Evolutionary conservation across 2,888 invertebrate species (phyloP), one percentile per base, ranked within the genome.

Genomic region (Scotopteryx bipunctaria): DNA sequence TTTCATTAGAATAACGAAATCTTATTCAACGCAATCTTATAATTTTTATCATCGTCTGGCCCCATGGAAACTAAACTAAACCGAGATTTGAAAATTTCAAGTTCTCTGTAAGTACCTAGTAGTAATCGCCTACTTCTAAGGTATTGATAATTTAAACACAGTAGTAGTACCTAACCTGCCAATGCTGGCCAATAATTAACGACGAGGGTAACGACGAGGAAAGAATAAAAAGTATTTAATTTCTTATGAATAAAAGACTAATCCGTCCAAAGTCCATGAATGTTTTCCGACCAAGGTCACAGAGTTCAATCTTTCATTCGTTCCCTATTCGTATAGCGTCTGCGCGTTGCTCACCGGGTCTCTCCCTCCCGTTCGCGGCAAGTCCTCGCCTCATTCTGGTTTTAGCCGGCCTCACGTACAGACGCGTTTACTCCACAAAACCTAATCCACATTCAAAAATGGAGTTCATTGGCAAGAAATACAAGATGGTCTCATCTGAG

Each of bases 401-500:
- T 73, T 53, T 64, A 76, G 78, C 81, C 78, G 76, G 75, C 69
- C 63, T 43, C 27, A 54, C 53, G 67, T 57, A 45, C 50, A 64
- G 69, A 63, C 59, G 49, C 48, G 33, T 55, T 36, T 55, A 55
- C 59, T 59, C 50, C 57, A 44, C 37, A 33, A 38, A 52, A 63
- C 57, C n/a, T 63, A 61, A 55, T 60, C 67, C 57, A 62, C 60
- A 54, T 54, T 59, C 32, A 60, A 87, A 81, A 78, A 90, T 90
- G 89, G 89, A 85, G 58, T 88, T 88, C 77, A 58, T 78, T 41
- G 95, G 95, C 79, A 95, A 94, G 87, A 94, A 94, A 81, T 97
- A 95, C 92, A 96, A 96, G 81, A 92, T 97, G 82, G 84, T 91
- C 56, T 91, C 92, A 54, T 94, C 95, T 69, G 95, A 96, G 61